These are phyloP conservation scores for Hedychridium roseum DNA, from an alignment of 2,888 invertebrate species.

Conservation along the genomic window DNA sequence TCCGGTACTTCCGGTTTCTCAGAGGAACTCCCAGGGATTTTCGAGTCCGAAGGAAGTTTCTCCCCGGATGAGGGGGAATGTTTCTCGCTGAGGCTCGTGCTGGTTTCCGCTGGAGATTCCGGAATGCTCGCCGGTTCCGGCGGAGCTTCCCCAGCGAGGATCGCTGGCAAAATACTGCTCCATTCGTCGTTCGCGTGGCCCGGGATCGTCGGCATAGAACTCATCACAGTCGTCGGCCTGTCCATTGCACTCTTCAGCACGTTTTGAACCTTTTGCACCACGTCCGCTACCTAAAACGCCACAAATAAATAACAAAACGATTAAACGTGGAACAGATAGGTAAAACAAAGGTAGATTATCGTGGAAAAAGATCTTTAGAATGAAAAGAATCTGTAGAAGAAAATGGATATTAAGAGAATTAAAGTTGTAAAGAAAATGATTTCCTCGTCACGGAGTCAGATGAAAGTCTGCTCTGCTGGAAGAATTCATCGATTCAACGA, in stretches of 20 bases:
- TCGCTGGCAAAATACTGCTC: constrained; percentile 83
- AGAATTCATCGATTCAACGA: no score
- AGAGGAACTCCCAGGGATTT: constrained; percentile 1
- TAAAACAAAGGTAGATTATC: no score
- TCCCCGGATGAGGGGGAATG: no score
- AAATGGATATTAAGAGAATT: neutral
- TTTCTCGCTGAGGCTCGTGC: no score
- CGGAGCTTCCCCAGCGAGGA: constrained; percentile 75
- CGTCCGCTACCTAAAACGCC: constrained; percentile 71
- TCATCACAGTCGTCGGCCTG: constrained; percentile 55
- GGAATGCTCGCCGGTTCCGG: constrained; percentile 62
- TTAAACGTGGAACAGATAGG: neutral
- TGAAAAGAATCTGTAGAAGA: no score
- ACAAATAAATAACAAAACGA: neutral
- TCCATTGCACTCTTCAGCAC: constrained; percentile 82
- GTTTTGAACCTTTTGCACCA: constrained; percentile 83
- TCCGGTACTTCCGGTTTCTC: constrained; percentile 26
- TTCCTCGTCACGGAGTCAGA: no score
- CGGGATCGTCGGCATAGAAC: constrained; percentile 54
- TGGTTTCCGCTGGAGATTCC: no score
- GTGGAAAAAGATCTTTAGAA: no score
- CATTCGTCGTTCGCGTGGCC: constrained; percentile 66
- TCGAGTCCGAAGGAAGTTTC: constrained; percentile 10
- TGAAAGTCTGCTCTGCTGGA: no score
- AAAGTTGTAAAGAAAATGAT: no score